Percentiles rank a stretch among this genome's conserved stretches.
phyloP scores from a whole-genome alignment of 2,888 invertebrate genomes.

The Sthenelais limicola region DNA sequence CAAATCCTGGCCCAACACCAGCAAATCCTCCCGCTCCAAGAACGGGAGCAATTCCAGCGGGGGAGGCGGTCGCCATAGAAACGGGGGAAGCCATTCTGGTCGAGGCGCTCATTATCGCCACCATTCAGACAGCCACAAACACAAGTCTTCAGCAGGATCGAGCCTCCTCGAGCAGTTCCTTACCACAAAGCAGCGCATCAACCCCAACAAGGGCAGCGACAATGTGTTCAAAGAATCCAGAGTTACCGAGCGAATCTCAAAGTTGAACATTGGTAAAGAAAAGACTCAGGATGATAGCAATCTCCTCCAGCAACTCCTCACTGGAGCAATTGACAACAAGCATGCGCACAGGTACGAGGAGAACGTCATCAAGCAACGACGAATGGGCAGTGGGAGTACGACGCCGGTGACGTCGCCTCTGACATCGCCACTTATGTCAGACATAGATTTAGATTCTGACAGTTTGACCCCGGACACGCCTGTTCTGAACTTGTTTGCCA shows the following conservation, averaged over 20 bases:
- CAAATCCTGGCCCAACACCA: conserved; percentile 15
- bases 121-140: not conserved
- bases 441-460: conserved; percentile 24
- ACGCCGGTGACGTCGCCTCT: conserved; percentile 16
- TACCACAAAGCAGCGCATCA: conserved; percentile 45
- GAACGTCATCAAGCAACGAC: conserved; percentile 43
- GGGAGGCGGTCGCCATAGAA: not conserved
- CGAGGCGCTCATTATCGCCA: not conserved
- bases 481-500: conserved; percentile 13
- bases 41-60: not conserved
- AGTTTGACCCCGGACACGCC: conserved; percentile 18
- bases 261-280: conserved; percentile 36
- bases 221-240: conserved; percentile 40
- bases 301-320: conserved; percentile 52
- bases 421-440: conserved; percentile 16
- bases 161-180: conserved; percentile 51
- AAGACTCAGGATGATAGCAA: conserved; percentile 4
- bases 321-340: conserved; percentile 50
- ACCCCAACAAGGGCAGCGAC: conserved; percentile 54
- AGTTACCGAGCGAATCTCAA: conserved; percentile 47
- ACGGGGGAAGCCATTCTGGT: not conserved
- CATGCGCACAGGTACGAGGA: conserved; percentile 45
- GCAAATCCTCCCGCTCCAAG: conserved; percentile 14
- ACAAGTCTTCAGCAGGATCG: not conserved
- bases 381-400: conserved; percentile 7